Percentiles rank a stretch among this genome's conserved stretches.
phyloP scores from a whole-genome alignment of 30 jellyfish, hydroid and myxozoan species.

The Pelagia noctiluca region DNA sequence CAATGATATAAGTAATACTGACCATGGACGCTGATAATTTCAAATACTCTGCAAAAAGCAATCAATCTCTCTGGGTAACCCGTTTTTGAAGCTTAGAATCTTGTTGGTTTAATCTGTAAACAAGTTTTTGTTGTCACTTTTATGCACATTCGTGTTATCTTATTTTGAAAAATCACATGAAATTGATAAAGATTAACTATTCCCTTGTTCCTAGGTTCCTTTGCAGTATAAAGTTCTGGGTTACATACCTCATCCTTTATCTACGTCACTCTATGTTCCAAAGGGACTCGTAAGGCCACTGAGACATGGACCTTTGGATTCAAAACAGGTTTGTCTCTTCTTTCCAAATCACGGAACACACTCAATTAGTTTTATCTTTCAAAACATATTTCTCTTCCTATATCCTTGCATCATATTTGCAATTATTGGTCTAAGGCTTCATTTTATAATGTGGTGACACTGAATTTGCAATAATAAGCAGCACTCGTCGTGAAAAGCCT shows the following conservation, averaged over 20 bases:
- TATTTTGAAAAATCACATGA: background rate
- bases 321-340: constrained; percentile 22
- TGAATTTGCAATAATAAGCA: no score
- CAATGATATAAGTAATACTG: no score
- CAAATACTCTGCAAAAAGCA: no score
- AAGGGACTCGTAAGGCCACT: constrained; percentile 70
- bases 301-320: constrained; percentile 75
- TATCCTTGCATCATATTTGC: no score
- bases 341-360: background rate
- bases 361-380: no score
- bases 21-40: no score
- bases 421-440: no score
- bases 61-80: no score
- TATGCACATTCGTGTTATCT: background rate
- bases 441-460: no score
- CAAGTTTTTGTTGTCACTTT: background rate
- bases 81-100: no score
- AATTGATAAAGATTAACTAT: background rate
- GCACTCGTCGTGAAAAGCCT: no score
- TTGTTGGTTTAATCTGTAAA: no score
- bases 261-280: constrained; percentile 75
- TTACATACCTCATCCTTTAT: constrained; percentile 55
- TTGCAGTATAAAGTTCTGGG: constrained; percentile 84
- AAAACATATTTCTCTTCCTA: background rate
- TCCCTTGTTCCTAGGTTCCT: constrained; percentile 71